phyloP scores from a whole-genome alignment of 2,113 vertebrate genomes.

The Martes martes region DNA sequence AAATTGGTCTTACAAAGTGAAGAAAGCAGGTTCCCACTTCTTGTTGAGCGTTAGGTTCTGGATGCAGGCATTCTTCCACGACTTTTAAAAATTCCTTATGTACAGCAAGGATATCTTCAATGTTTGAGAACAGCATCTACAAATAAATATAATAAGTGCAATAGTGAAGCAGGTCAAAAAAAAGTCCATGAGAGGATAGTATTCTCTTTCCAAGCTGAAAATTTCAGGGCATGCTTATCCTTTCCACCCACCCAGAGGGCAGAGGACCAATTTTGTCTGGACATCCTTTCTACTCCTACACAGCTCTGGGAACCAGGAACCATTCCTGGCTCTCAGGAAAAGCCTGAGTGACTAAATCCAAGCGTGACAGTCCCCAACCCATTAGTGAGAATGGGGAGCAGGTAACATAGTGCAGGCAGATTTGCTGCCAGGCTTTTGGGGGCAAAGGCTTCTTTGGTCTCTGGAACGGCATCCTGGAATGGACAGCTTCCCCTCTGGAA shows the following conservation, averaged over 20 bases:
- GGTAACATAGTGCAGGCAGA: not conserved
- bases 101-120: conserved; percentile 95
- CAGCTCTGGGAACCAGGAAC: not conserved
- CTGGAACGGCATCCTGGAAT: not conserved
- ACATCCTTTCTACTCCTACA: not conserved
- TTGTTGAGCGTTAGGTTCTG: conserved; percentile 94
- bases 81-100: conserved; percentile 95
- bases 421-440: not conserved
- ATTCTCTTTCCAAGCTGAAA: not conserved
- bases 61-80: conserved; percentile 93
- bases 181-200: not conserved
- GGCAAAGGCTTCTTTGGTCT: not conserved
- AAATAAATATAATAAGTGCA: conserved; percentile 61
- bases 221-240: not conserved
- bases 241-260: not conserved
- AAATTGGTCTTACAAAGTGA: conserved; percentile 89
- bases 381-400: not conserved
- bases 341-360: not conserved
- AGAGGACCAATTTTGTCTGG: not conserved
- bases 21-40: conserved; percentile 97
- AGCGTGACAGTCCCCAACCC: not conserved
- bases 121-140: conserved; percentile 96
- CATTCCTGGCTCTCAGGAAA: not conserved
- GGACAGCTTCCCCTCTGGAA: not conserved
- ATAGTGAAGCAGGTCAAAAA: not conserved